Base-by-base conservation (phyloP, 2,888 invertebrate genomes). In the Linnaemya tessellans region DNA sequence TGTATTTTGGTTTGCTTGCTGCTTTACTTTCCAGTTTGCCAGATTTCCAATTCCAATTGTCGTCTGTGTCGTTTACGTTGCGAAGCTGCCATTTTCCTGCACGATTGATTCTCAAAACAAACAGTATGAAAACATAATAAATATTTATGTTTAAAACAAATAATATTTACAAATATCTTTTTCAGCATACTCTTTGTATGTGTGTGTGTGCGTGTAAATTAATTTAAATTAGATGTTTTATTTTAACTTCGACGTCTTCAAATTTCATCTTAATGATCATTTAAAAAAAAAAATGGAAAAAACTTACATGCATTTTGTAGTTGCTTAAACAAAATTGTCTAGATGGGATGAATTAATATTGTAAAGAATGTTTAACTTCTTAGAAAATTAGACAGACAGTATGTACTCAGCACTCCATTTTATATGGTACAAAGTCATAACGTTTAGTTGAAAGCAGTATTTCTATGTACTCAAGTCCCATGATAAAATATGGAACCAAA, bases 91-190 rank as follows among this genome's bases (percentile, higher is more conserved):
- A 51, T 58, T 71, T 73, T 81, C 81, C 77, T 79, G 84, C 60
- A 81, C 65, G 82, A 84, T 78, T 46, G 79, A 79, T 79, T 77
- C 62, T 62, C 70, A 79, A 70, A 79, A 77, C 15, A 89, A 91
- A 91, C 91, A 91, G 91, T 91, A 91, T 91, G 91, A 91, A 91
- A 90, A 90, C 89, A 90, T 90, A 91, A 90, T 90, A 89, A 90
- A 89, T 90, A 88, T 88, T 89, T 87, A 87, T 84, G 87, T 87
- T 87, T 86, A 82, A 84, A 84, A 77, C 74, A 70, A 77, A 35
- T 86, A 77, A 77, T 75, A 65, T 79, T 70, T 71, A 74, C 54
- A 71, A 49, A 56, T 35, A 58, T 77, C 46, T 74, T 30, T 85
- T 85, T 79, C 82, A 85, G 82, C 79, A 75, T 68, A 41, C 43